Base-by-base conservation (phyloP, 2,797 vertebrate genomes). In the Lophius americanus region DNA sequence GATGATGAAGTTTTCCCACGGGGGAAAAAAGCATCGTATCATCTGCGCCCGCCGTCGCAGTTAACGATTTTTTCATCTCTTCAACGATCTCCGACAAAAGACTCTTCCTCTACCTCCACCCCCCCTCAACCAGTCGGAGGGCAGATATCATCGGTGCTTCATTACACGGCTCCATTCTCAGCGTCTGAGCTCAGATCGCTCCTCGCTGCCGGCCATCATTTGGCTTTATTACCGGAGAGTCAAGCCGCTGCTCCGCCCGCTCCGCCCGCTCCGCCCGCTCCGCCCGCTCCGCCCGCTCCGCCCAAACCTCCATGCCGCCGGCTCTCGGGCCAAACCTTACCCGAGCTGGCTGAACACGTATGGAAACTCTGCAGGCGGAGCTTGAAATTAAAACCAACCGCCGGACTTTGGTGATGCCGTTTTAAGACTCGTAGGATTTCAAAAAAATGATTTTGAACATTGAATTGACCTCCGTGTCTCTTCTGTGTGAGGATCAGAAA, bases 151-250 rank as follows among this genome's bases (percentile, higher is more conserved):
- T 88, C 85, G 75, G 79, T 52, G 74, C 72, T 89, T 88, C 82
- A 87, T 85, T 81, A 87, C 76, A 71, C 76, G 76, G 79, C 84
- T 88, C 85, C 83, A 90, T 87, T 87, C 81, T 85, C 83, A 73
- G 59, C 75, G 11, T 65, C 71, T 60, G 76, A 64, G 81, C 64
- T 83, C 62, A 79, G 78, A 85, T 82, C 82, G 82, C 81, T 77
- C 78, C 87, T 79, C 58, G 83, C 88, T 82, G 85, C 80, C 83
- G 61, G 83, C 83, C 79, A 79, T 86, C 76, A 78, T 81, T 81
- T 13, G 54, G 81, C 69, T 86, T 88, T 82, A 88, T 88, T 89
- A 81, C 71, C 11, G 12, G 23, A 64, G 64, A 71, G 60, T 79
- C 83, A 78, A 85, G 75, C 80, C 68, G 75, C 68, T 75, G 73